These are phyloP conservation scores for Heliornis fulica DNA, from an alignment of 2,113 vertebrate species.

Conservation along the genomic window DNA sequence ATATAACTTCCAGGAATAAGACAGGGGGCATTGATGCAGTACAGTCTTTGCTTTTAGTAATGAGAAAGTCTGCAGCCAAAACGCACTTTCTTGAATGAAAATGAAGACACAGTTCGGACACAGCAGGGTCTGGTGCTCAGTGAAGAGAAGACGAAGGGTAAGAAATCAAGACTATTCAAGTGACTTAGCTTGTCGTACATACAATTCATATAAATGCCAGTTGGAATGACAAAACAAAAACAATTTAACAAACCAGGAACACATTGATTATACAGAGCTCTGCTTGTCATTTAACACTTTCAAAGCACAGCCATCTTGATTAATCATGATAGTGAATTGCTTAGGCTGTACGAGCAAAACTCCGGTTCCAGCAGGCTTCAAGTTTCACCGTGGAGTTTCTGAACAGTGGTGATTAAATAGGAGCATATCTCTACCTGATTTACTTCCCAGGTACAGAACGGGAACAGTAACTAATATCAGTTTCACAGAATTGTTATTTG, in stretches of 20 bases:
- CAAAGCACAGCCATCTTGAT: neutral
- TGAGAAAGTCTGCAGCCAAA: neutral
- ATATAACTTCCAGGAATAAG: neutral
- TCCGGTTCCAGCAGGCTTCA: neutral
- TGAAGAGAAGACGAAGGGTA: neutral
- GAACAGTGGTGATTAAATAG: rapidly evolving
- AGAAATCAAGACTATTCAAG: neutral
- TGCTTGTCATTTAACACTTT: neutral
- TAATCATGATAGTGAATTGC: rapidly evolving
- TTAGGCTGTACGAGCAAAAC: neutral
- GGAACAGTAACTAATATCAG: neutral
- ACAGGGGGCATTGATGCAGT: neutral
- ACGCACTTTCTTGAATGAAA: neutral
- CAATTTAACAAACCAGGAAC: neutral
- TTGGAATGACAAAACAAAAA: neutral
- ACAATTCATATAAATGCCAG: neutral
- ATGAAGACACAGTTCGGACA: rapidly evolving
- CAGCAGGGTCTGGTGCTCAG: neutral
- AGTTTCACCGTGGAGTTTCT: neutral
- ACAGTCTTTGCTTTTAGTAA: neutral
- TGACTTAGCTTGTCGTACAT: neutral
- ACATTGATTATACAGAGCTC: neutral
- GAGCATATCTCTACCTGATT: neutral
- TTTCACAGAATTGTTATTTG: neutral
- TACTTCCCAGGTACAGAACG: neutral